These are phyloP conservation scores for Aldrovandia affinis DNA, from an alignment of 2,797 vertebrate genomes.

Conservation along the genomic window DNA sequence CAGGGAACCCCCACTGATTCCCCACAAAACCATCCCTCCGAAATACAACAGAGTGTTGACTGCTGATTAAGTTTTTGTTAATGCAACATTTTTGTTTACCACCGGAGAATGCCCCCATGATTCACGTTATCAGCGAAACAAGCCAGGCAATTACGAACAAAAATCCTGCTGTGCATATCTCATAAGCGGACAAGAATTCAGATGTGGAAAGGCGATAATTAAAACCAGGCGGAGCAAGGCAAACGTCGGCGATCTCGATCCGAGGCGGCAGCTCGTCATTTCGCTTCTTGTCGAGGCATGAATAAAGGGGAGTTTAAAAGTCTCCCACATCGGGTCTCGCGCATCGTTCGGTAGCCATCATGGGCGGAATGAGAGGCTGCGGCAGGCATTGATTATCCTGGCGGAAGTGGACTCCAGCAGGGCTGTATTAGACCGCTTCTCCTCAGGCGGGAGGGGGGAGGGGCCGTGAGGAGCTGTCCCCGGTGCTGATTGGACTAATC, in stretches of 20 bases:
- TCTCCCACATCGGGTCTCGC: not conserved
- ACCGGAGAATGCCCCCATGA: conserved; percentile 28
- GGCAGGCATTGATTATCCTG: not conserved
- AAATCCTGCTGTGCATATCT: conserved; percentile 3
- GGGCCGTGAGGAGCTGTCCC: conserved; percentile 13
- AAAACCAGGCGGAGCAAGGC: not conserved
- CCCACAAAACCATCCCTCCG: conserved; percentile 8
- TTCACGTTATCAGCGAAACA: conserved; percentile 32
- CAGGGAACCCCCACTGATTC: conserved; percentile 26
- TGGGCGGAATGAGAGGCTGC: not conserved
- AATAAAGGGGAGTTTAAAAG: conserved; percentile 4
- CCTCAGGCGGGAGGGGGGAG: not conserved
- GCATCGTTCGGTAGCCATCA: not conserved
- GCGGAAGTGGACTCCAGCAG: not conserved
- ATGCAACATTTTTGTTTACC: conserved; percentile 32
- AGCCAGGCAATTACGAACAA: conserved; percentile 14
- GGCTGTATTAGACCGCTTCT: not conserved
- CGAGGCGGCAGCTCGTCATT: not conserved
- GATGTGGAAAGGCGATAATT: conserved; percentile 5
- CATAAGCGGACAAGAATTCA: not conserved
- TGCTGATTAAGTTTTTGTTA: not conserved
- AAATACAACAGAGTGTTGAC: conserved; percentile 13
- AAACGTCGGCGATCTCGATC: not conserved
- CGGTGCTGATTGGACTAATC: conserved; percentile 26
- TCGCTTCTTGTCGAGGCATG: not conserved